Evolutionary conservation across 2,888 invertebrate species (phyloP).

Genomic region (Ochropleura leucogaster): DNA sequence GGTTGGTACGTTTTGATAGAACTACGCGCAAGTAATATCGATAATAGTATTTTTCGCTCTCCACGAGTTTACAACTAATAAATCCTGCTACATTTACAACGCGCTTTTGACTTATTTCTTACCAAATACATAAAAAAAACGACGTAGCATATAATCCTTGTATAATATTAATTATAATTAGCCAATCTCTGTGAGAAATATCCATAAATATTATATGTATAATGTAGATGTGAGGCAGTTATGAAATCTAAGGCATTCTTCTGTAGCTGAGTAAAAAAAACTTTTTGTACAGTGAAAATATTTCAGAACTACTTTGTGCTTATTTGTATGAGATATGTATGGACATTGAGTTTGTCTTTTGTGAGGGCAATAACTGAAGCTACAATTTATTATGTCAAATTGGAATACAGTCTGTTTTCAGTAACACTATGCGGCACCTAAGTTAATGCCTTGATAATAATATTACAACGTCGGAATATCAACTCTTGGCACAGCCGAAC

Average conservation of each 20-base stretch:
- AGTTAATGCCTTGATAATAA: not conserved
- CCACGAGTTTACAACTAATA: slow-evolving; percentile 1
- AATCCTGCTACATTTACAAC: slow-evolving; percentile 10
- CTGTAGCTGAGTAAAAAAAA: slow-evolving; percentile 55
- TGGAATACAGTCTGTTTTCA: slow-evolving; percentile 21
- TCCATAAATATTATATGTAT: slow-evolving; percentile 64
- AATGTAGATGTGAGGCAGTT: slow-evolving; percentile 61
- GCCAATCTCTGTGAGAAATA: slow-evolving; percentile 64
- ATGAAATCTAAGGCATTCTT: slow-evolving; percentile 56
- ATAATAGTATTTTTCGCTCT: slow-evolving; percentile 20
- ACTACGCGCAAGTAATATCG: not conserved
- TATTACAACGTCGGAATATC: not conserved
- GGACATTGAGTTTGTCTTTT: slow-evolving; percentile 35
- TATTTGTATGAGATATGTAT: slow-evolving; percentile 49
- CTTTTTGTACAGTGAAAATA: slow-evolving; percentile 60
- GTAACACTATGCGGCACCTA: slow-evolving; percentile 1
- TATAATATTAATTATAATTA: slow-evolving; percentile 55
- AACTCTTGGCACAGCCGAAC: not conserved
- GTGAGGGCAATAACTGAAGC: slow-evolving; percentile 37
- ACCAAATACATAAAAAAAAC: slow-evolving; percentile 49
- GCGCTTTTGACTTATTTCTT: slow-evolving; percentile 46
- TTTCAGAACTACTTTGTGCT: slow-evolving; percentile 56
- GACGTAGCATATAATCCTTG: slow-evolving; percentile 57
- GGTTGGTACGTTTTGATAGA: not conserved
- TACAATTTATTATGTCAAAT: slow-evolving; percentile 37